Evolutionary conservation across 2,113 vertebrate species (phyloP), one percentile per base, ranked within the genome.

Genomic region (Hippotragus niger): DNA sequence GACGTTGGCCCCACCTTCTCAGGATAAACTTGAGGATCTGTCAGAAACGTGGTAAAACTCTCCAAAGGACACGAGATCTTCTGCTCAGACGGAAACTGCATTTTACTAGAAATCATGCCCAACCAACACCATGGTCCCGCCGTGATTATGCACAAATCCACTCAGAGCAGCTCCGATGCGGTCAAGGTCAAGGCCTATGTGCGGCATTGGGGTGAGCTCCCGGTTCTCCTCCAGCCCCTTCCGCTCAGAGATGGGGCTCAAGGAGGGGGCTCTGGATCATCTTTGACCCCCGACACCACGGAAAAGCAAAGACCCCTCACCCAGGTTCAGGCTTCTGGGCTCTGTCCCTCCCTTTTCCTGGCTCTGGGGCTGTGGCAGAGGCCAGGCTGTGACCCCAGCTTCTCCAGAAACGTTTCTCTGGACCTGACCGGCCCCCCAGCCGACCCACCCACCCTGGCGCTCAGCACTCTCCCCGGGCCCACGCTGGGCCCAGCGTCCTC

Each of bases 111-210:
- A 95, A 31, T 47, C 33, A 3, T 6, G 47, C 14, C 31, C 0
- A 1, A 9, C 40, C 15, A 43, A 60, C 0, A 0, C 1, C 0
- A 13, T 2, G 33, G 52, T 8, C 78, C 12, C 15, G 5, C 19
- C 55, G 40, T 1, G 7, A 14, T 25, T 15, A 36, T 0, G 7
- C 17, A 5, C 16, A 13, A 45, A 43, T 23, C 55, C 0, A 16
- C 62, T 90, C 74, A 9, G 33, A 60, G 47, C 27, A 36, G 27
- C 27, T 36, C 8, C 2, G 40, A 7, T 27, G 47, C 2, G 3
- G 23, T 23, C 36, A 23, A 31, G 67, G 31, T 64, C 94, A 82
- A 36, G 74, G 57, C 2, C 25, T 50, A 8, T 4, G 40, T 10
- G 52, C 2, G 9, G 55, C 17, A 23, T 1, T 13, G 43, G 29